Evolutionary conservation across 2,797 vertebrate species (phyloP).

Genomic region (Tauraco hartlaubi): DNA sequence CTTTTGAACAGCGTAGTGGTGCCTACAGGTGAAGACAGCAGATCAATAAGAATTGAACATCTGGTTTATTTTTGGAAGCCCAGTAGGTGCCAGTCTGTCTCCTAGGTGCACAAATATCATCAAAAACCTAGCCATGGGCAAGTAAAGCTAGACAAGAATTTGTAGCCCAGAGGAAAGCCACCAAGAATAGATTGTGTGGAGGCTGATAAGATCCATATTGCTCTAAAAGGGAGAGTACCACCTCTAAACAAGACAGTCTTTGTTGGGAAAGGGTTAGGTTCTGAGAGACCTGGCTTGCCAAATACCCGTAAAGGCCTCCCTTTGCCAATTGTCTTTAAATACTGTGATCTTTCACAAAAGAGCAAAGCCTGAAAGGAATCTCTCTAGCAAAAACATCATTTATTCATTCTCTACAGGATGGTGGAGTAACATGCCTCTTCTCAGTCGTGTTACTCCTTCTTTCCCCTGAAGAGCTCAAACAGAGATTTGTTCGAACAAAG

Average conservation of each 20-base stretch:
- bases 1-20: background rate
- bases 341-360: conserved; percentile 5
- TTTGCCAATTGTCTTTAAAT: conserved; percentile 45
- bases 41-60: background rate
- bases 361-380: conserved; percentile 29
- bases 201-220: conserved; percentile 57
- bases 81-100: conserved; percentile 42
- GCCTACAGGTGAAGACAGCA: background rate
- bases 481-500: conserved; percentile 39
- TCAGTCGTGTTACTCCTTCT: background rate
- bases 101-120: conserved; percentile 4
- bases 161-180: conserved; percentile 59
- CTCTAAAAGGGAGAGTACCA: conserved; percentile 28
- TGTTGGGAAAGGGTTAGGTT: conserved; percentile 44
- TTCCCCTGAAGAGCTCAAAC: conserved; percentile 12
- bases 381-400: conserved; percentile 16
- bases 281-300: conserved; percentile 34
- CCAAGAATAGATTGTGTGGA: background rate
- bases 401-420: background rate
- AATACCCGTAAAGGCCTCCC: background rate
- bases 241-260: conserved; percentile 57
- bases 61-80: conserved; percentile 3
- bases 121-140: background rate
- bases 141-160: conserved; percentile 50
- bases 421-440: background rate